phyloP scores from a whole-genome alignment of 2,113 vertebrate species.

The Holacanthus passer region DNA sequence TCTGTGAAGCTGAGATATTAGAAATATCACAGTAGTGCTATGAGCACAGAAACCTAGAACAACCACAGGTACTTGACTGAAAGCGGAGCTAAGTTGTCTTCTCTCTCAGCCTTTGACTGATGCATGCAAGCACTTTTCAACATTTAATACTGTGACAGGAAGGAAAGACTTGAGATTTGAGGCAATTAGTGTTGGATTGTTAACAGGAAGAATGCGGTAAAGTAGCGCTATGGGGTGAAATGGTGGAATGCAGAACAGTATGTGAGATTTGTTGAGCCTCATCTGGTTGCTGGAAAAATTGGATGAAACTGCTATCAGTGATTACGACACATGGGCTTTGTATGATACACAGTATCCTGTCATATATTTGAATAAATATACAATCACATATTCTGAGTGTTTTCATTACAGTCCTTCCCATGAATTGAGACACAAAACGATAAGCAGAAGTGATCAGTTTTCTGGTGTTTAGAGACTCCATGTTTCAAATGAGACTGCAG shows the following conservation, averaged over 20 bases:
- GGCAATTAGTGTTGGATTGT: constrained; percentile 52
- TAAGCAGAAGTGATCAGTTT: background rate
- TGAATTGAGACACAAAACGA: constrained; percentile 23
- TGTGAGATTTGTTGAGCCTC: constrained; percentile 56
- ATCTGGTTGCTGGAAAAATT: constrained; percentile 51
- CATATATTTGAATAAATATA: constrained; percentile 77
- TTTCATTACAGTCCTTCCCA: constrained; percentile 58
- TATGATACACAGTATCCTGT: constrained; percentile 67
- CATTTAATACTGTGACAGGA: constrained; percentile 47
- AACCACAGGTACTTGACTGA: constrained; percentile 43
- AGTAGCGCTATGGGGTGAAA: constrained; percentile 19
- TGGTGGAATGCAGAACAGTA: constrained; percentile 39
- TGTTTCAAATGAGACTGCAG: background rate
- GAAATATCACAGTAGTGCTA: constrained; percentile 35
- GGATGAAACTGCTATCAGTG: constrained; percentile 51
- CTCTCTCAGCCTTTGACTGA: constrained; percentile 46
- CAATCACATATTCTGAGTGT: constrained; percentile 61
- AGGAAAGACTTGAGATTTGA: constrained; percentile 22
- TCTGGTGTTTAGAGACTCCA: background rate
- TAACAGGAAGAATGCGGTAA: constrained; percentile 50
- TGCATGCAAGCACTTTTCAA: constrained; percentile 60
- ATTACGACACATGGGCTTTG: constrained; percentile 66
- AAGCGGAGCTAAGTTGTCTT: constrained; percentile 57
- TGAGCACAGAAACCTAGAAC: constrained; percentile 32
- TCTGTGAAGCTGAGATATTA: constrained; percentile 47